These are phyloP conservation scores for Trachelus troglodyta DNA, from an alignment of 2,888 invertebrate species.

Conservation along the genomic window DNA sequence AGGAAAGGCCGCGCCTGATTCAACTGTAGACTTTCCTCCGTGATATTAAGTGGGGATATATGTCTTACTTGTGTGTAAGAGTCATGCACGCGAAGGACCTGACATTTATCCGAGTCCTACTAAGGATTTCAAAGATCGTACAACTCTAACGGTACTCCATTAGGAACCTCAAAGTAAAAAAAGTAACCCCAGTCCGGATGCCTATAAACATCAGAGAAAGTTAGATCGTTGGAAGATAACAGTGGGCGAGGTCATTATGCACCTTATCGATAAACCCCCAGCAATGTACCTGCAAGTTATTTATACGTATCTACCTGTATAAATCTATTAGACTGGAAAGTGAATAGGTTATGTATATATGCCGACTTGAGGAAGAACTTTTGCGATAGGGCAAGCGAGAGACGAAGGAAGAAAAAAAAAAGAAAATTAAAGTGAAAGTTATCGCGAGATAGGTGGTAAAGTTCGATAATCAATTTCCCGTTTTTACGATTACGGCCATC, in stretches of 20 bases:
- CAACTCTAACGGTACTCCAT: neutral
- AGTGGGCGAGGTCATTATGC: neutral
- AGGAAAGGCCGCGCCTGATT: neutral
- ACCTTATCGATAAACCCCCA: neutral
- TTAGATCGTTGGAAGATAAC: neutral
- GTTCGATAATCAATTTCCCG: neutral
- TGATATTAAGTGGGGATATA: neutral
- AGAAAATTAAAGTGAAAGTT: neutral
- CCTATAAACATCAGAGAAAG: neutral
- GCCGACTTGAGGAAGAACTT: neutral
- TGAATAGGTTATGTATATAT: neutral
- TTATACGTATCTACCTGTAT: neutral
- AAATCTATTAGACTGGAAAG: neutral
- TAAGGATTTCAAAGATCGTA: neutral
- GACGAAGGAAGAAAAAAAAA: neutral
- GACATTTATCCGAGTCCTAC: conserved; percentile 1
- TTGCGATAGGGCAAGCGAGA: neutral
- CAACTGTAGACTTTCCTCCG: conserved; percentile 2
- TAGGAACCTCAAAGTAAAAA: neutral
- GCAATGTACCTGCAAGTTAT: neutral
- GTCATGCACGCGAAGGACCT: neutral
- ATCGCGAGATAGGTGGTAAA: neutral
- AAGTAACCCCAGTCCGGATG: neutral
- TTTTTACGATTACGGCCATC: neutral
- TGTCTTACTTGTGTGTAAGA: neutral